Evolutionary conservation across 2,113 vertebrate species (phyloP).

Genomic region (Pteropus alecto): DNA sequence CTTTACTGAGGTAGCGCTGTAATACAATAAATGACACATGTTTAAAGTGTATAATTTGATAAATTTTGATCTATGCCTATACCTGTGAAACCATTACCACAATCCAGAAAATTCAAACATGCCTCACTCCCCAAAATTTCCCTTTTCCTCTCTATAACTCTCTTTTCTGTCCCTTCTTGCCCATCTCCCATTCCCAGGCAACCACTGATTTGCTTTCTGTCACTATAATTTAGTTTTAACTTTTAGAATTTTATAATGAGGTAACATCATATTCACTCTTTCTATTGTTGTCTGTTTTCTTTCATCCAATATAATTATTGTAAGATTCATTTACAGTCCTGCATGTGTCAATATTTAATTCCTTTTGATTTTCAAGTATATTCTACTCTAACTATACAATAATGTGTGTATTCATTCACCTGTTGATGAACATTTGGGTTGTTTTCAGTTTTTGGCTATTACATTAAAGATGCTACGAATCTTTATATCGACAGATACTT

Average conservation of each 20-base stretch:
- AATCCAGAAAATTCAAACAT: background rate
- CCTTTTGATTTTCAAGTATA: background rate
- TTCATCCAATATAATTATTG: background rate
- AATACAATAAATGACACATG: background rate
- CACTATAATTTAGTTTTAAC: background rate
- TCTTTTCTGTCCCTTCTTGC: background rate
- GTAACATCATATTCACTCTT: background rate
- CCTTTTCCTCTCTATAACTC: background rate
- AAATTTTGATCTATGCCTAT: background rate
- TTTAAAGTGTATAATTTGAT: background rate
- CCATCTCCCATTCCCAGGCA: background rate
- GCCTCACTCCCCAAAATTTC: background rate
- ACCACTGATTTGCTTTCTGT: background rate
- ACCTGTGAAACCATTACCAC: background rate
- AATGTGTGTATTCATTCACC: background rate
- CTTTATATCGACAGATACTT: background rate
- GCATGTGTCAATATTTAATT: background rate
- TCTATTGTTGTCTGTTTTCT: background rate
- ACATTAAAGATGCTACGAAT: background rate
- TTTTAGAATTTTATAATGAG: slow-evolving; percentile 13
- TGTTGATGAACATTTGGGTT: background rate
- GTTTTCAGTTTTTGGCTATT: background rate
- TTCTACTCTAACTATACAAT: background rate
- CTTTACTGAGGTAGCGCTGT: background rate
- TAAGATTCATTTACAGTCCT: background rate